phyloP scores from a whole-genome alignment of 2,888 invertebrate species.

The Herminia tarsipennalis region DNA sequence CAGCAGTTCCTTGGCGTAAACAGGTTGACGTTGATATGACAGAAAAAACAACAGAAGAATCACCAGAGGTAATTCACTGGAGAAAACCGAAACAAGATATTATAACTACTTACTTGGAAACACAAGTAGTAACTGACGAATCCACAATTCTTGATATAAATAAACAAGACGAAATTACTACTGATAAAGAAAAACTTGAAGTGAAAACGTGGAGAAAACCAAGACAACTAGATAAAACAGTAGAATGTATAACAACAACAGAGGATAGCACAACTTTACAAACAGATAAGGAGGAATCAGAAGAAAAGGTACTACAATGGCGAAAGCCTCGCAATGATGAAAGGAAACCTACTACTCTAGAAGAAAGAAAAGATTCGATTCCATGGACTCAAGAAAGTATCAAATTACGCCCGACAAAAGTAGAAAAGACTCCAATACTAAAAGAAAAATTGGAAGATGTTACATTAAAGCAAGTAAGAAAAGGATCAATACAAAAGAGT shows the following conservation, averaged over 20 bases:
- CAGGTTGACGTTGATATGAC: conserved; percentile 41
- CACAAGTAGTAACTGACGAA: conserved; percentile 42
- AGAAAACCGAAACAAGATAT: conserved; percentile 47
- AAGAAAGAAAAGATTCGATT: conserved; percentile 65
- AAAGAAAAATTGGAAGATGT: conserved; percentile 83
- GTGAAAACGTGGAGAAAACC: conserved; percentile 27
- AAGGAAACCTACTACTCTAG: conserved; percentile 30
- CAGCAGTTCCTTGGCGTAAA: conserved; percentile 71
- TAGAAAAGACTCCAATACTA: conserved; percentile 81
- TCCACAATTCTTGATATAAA: conserved; percentile 32
- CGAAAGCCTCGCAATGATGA: conserved; percentile 44
- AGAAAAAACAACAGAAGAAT: conserved; percentile 42
- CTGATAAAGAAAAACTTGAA: conserved; percentile 37
- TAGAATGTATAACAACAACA: conserved; percentile 10
- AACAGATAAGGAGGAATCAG: conserved; percentile 22
- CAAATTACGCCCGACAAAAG: conserved; percentile 86
- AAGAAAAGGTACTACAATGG: conserved; percentile 29
- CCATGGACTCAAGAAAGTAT: conserved; percentile 88
- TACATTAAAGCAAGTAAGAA: conserved; percentile 66
- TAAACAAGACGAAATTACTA: conserved; percentile 28
- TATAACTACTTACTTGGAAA: conserved; percentile 31
- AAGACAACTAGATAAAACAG: conserved; percentile 6
- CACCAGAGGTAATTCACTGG: conserved; percentile 56
- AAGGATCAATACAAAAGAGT: conserved; percentile 67
- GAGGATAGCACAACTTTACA: conserved; percentile 26